Evolutionary conservation across 2,888 invertebrate genomes (phyloP).

Genomic region (Antheraea yamamai): DNA sequence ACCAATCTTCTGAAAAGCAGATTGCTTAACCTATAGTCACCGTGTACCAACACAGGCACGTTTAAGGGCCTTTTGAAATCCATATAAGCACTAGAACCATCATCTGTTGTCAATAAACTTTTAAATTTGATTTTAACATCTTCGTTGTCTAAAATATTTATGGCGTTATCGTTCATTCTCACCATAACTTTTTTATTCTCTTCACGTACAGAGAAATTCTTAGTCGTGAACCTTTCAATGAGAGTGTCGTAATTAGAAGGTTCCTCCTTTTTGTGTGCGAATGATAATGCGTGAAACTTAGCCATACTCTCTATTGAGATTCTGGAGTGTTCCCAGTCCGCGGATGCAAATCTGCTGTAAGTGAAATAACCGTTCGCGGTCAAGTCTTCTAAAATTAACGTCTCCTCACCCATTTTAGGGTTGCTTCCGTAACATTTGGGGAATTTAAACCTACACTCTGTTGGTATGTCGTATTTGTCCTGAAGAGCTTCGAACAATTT

Average conservation of each 20-base stretch:
- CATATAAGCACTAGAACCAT: neutral
- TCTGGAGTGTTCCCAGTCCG: conserved; percentile 39
- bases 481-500: conserved; percentile 26
- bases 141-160: neutral
- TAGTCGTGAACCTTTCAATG: neutral
- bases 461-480: conserved; percentile 24
- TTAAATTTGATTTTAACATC: conserved; percentile 2
- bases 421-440: conserved; percentile 31
- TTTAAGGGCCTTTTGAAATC: neutral
- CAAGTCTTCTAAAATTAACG: conserved; percentile 32
- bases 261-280: conserved; percentile 8
- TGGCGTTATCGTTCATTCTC: neutral
- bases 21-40: conserved; percentile 17
- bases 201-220: neutral
- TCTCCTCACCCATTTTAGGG: conserved; percentile 26
- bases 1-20: conserved; percentile 27
- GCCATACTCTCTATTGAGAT: conserved; percentile 37
- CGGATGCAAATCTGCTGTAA: conserved; percentile 34
- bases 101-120: neutral
- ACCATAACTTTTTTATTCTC: neutral
- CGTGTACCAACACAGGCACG: conserved; percentile 7
- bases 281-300: conserved; percentile 17
- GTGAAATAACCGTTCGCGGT: conserved; percentile 32
- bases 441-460: conserved; percentile 27
- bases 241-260: neutral